Conservation (phyloP, 2,797 vertebrate species). For the Kryptopterus vitreolus region DNA sequence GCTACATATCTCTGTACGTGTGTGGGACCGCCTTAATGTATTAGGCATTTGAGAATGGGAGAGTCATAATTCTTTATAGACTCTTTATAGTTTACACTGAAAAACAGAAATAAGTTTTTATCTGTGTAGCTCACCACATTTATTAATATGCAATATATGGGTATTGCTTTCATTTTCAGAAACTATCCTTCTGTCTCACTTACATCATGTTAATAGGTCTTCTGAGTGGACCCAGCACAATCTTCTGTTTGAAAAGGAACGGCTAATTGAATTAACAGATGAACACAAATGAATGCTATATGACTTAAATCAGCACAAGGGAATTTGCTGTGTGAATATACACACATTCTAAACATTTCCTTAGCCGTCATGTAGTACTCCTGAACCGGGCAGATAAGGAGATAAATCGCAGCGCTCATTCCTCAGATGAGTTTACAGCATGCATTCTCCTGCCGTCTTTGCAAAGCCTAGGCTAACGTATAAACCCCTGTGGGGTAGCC, state of each 20-base stretch:
- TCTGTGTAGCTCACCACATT: neutral
- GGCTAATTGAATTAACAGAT: slow-evolving; percentile 23
- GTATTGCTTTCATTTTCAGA: slow-evolving; percentile 2
- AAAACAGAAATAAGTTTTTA: slow-evolving; percentile 9
- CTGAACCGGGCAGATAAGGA: slow-evolving; percentile 11
- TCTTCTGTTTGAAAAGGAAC: neutral
- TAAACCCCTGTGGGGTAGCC: slow-evolving; percentile 49
- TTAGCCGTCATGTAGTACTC: slow-evolving; percentile 24
- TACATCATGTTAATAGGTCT: neutral
- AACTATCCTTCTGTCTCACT: neutral
- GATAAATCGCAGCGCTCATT: slow-evolving; percentile 49
- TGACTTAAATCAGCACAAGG: neutral
- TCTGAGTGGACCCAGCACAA: slow-evolving; percentile 5
- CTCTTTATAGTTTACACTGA: slow-evolving; percentile 5
- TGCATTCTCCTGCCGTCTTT: slow-evolving; percentile 38
- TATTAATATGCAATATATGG: neutral
- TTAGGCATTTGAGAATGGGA: slow-evolving; percentile 18
- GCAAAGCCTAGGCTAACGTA: slow-evolving; percentile 36
- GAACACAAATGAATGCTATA: slow-evolving; percentile 16
- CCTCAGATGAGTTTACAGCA: slow-evolving; percentile 48
- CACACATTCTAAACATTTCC: slow-evolving; percentile 20
- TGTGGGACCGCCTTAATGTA: slow-evolving; percentile 6
- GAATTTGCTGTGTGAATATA: slow-evolving; percentile 21
- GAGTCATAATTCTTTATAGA: slow-evolving; percentile 21
- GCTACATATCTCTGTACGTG: neutral